Conservation (phyloP, 1,140 invertebrate genomes). For the Gonioctena quinquepunctata region DNA sequence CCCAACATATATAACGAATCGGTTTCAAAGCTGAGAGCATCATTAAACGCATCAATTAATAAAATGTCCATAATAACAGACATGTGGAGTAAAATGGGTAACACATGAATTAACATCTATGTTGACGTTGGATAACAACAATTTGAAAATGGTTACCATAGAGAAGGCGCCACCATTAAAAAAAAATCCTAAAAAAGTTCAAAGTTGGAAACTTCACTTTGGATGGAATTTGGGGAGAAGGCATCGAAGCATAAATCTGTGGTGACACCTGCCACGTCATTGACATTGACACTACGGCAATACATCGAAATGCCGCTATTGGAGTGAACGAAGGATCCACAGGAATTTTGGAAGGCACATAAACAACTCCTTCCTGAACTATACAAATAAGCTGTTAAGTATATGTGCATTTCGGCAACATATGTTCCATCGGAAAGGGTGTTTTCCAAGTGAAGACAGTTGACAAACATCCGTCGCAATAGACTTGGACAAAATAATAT, state of each 20-base stretch:
- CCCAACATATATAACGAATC: conserved; percentile 19
- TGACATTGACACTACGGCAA: not conserved
- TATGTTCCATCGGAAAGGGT: conserved; percentile 44
- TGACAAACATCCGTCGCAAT: conserved; percentile 37
- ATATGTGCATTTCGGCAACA: conserved; percentile 41
- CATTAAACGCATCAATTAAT: conserved; percentile 29
- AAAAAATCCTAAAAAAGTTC: not conserved
- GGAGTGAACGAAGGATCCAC: conserved; percentile 27
- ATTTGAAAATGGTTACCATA: not conserved
- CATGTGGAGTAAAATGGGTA: conserved; percentile 32
- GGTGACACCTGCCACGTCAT: conserved; percentile 5
- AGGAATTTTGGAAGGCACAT: conserved; percentile 35
- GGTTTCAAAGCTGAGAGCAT: conserved; percentile 35
- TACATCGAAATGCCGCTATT: conserved; percentile 32
- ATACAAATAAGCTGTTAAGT: conserved; percentile 34
- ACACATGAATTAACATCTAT: conserved; percentile 34
- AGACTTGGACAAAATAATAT: conserved; percentile 26
- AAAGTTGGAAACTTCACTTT: not conserved
- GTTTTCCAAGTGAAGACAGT: conserved; percentile 36
- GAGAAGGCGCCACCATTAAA: not conserved
- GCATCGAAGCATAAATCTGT: not conserved
- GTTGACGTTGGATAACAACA: conserved; percentile 1
- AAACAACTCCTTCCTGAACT: conserved; percentile 31
- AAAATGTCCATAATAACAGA: conserved; percentile 25
- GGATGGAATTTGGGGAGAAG: conserved; percentile 25